Percentiles rank a stretch among this genome's conserved stretches.
Evolutionary conservation across 2,113 vertebrate genomes (phyloP).

Genomic region (Trogon melanurus): DNA sequence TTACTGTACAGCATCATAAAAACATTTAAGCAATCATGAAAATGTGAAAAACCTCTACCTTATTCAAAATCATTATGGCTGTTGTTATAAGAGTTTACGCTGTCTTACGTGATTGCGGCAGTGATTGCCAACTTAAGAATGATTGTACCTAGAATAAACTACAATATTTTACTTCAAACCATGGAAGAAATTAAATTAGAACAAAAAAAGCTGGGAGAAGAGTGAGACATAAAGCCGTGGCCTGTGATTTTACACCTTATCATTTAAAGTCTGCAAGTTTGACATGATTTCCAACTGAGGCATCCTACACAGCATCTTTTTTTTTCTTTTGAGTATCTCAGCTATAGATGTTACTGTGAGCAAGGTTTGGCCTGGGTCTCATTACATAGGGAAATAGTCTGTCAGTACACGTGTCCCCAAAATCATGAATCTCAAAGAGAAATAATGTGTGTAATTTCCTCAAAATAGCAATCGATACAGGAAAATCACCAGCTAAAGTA

Average conservation of each 20-base stretch:
- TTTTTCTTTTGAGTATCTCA: neutral
- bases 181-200: neutral
- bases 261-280: neutral
- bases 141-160: neutral
- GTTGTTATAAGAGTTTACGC: neutral
- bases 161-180: neutral
- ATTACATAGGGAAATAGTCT: neutral
- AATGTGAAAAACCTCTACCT: neutral
- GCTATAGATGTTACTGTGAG: neutral
- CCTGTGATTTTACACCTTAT: conserved; percentile 3
- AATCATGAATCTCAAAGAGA: neutral
- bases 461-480: neutral
- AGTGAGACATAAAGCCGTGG: neutral
- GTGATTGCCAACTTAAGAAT: neutral
- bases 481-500: neutral
- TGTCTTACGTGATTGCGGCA: neutral
- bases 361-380: neutral
- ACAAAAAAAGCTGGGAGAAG: neutral
- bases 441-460: neutral
- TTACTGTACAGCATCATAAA: neutral
- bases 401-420: neutral
- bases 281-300: neutral
- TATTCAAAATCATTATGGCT: neutral
- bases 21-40: neutral
- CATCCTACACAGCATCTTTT: neutral